These are phyloP conservation scores for Timandra comae DNA, from an alignment of 2,888 invertebrate species.

Conservation along the genomic window DNA sequence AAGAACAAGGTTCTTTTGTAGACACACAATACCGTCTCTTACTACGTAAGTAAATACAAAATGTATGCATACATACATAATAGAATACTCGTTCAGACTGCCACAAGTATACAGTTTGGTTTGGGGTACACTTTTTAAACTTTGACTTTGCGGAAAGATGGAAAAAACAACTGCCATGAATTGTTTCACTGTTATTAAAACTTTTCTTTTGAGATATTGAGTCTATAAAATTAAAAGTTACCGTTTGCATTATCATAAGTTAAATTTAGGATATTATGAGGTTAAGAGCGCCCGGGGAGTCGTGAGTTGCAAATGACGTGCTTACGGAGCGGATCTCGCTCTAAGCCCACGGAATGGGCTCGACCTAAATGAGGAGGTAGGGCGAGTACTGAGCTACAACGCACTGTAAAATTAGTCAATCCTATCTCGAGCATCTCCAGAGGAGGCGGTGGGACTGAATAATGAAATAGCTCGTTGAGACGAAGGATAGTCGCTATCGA, in stretches of 20 bases:
- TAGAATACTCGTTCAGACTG: background rate
- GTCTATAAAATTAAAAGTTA: conserved; percentile 44
- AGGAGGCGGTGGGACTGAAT: conserved; percentile 58
- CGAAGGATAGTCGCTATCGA: conserved; percentile 53
- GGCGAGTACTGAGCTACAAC: conserved; percentile 47
- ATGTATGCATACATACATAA: conserved; percentile 3
- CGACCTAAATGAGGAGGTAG: conserved; percentile 56
- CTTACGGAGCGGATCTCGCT: conserved; percentile 54
- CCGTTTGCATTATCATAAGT: conserved; percentile 41
- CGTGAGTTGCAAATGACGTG: conserved; percentile 59
- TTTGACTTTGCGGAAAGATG: conserved; percentile 31
- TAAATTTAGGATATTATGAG: conserved; percentile 35
- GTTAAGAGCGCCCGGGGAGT: conserved; percentile 39
- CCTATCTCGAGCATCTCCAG: conserved; percentile 61
- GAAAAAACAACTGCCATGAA: conserved; percentile 45
- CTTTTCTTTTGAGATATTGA: conserved; percentile 39
- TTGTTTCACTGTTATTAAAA: conserved; percentile 52
- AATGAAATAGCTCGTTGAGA: conserved; percentile 70
- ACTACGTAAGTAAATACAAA: conserved; percentile 3
- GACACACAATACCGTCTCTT: conserved; percentile 3
- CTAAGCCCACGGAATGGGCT: conserved; percentile 59
- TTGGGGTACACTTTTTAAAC: conserved; percentile 43
- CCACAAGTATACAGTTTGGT: conserved; percentile 31
- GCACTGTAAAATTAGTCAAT: conserved; percentile 70
- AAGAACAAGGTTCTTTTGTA: conserved; percentile 24